Base-by-base conservation (phyloP, 1,140 invertebrate species). In the Heliconius nattereri region DNA sequence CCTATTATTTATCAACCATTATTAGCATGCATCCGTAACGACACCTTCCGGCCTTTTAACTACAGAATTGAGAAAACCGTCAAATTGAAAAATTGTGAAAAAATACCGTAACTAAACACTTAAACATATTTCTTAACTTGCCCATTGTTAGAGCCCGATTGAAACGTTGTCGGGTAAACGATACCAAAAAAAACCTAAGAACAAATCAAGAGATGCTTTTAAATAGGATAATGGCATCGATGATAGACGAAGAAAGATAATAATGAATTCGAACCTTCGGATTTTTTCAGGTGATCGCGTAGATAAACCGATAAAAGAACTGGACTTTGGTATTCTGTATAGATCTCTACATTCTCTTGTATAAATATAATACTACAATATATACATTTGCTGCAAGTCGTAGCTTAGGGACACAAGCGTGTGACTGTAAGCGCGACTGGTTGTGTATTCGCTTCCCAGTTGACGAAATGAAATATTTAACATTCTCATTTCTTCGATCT, bases 181-280 rank as follows among this genome's bases (percentile, higher is more conserved):
- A 88, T 89, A 84, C 72, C 78, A 79, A 83, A 94, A 92, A 92
- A 91, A 85, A 73, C 70, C 80, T 73, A 90, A 93, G 92, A 91
- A 92, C 90, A 92, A 93, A 93, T 92, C 90, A 89, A 93, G 90
- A 91, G 90, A 92, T 85, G 88, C 90, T 90, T 94, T 93, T 93
- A 94, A 93, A 93, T 91, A 92, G 91, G 87, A 94, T 94, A 94
- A 94, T 93, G 90, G 92, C 90, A 94, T 94, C 92, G 89, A 92
- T 92, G 92, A 94, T 93, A 89, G 91, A 86, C 87, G 89, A 87
- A 91, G 91, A 90, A 91, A 92, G 92, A 92, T 91, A 91, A 93
- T 93, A 93, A 94, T 91, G 89, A 91, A 90, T 90, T 84, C 81
- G 91, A 88, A 86, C 90, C 88, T 87, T 87, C 86, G 84, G 80